Evolutionary conservation across 2,888 invertebrate species (phyloP).

Genomic region (Corbicula japonica): DNA sequence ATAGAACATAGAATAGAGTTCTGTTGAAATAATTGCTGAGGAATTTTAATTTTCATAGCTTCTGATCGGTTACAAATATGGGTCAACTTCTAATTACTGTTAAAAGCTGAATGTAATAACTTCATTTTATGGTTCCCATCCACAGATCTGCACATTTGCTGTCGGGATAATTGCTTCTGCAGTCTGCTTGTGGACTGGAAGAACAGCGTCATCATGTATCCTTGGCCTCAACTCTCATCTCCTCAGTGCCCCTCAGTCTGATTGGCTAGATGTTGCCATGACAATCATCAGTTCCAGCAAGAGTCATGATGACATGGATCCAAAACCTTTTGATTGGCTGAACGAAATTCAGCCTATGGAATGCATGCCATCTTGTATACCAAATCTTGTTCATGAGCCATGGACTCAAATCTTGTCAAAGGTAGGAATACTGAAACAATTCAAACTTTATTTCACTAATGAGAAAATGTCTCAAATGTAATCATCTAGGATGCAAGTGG

Average conservation of each 20-base stretch:
- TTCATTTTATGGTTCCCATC: too few relatives aligned
- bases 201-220: constrained; percentile 24
- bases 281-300: too few relatives aligned
- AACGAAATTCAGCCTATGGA: constrained; percentile 40
- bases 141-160: too few relatives aligned
- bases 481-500: too few relatives aligned
- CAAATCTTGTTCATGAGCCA: constrained; percentile 67
- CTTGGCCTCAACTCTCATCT: constrained; percentile 57
- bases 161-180: constrained; percentile 66
- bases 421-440: constrained; percentile 65
- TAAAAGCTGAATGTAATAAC: too few relatives aligned
- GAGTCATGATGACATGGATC: not conserved
- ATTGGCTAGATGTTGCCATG: constrained; percentile 19
- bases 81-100: too few relatives aligned
- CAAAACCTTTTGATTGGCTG: constrained; percentile 6
- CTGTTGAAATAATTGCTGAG: too few relatives aligned
- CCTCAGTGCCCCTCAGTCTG: constrained; percentile 37
- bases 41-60: too few relatives aligned
- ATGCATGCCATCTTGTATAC: constrained; percentile 54
- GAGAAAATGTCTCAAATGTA: too few relatives aligned
- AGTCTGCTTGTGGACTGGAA: constrained; percentile 63
- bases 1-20: too few relatives aligned
- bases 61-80: too few relatives aligned
- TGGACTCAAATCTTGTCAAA: constrained; percentile 75
- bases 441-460: too few relatives aligned